A percentile compares a stretch with the other conserved stretches of the same genome.
Evolutionary conservation across 2,888 invertebrate genomes (phyloP).

Genomic region (Ormyrus nitidulus): DNA sequence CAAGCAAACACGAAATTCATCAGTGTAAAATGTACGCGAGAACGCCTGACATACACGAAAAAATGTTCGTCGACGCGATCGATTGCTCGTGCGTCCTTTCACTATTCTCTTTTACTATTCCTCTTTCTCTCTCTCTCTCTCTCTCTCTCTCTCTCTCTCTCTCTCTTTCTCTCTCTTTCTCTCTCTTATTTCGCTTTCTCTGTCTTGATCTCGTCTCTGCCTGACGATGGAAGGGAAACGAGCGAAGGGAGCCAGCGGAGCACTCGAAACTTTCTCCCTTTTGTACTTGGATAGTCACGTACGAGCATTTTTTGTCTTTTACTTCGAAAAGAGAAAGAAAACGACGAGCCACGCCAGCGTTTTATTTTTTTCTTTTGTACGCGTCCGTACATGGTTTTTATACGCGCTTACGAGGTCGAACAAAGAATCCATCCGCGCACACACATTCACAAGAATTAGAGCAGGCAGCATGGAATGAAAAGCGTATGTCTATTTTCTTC

Average conservation of each 20-base stretch:
- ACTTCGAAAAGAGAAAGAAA: constrained; percentile 14
- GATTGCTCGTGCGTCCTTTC: constrained; percentile 13
- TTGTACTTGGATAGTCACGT: too few species aligned
- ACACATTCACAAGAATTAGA: constrained; percentile 56
- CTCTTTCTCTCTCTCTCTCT: neutral
- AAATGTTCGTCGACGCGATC: constrained; percentile 19
- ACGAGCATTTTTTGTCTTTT: neutral
- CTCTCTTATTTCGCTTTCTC: neutral
- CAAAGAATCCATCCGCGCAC: constrained; percentile 37
- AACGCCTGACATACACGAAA: constrained; percentile 12
- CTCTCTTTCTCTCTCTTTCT: neutral
- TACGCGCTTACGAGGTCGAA: neutral
- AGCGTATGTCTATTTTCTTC: constrained; percentile 29
- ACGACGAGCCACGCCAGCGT: constrained; percentile 8
- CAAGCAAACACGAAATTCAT: too few species aligned
- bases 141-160: constrained; percentile 16
- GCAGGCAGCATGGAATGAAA: constrained; percentile 62
- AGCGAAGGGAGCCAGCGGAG: neutral
- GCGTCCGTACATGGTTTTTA: neutral
- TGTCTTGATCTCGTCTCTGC: neutral
- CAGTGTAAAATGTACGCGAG: neutral
- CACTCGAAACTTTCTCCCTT: neutral
- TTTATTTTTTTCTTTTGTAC: neutral
- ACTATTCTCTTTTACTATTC: neutral
- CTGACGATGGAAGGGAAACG: too few species aligned